Evolutionary conservation across 2,888 invertebrate genomes (phyloP), one percentile per base, ranked within the genome.

Genomic region (Platycheirus rosarum): DNA sequence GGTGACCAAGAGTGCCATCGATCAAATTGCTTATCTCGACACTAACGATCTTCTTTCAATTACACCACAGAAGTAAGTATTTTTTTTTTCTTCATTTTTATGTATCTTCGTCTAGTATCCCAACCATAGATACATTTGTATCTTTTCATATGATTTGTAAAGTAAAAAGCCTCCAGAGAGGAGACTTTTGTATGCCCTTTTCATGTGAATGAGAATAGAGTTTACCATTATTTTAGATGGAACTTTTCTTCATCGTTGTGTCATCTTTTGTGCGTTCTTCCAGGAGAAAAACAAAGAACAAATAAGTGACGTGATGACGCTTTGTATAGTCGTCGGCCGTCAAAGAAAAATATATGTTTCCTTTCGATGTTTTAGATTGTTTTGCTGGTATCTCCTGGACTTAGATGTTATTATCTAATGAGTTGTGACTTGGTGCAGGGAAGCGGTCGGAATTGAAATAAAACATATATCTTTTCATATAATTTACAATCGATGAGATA

Each of bases 1-100:
- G 65, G 70, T 76, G 77, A 73, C 77, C 79, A 75, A 76, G 53
- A 53, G 80, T 76, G 60, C 70, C 84, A 84, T 84, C 78, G 78
- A 84, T 84, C 84, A 84, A 84, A 84, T 69, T 60, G 78, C 69
- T 78, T 84, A 84, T 84, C 84, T 78, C 65, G 73, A 78, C 77
- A 78, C 77, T 69, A 78, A 78, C 84, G 73, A 84, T 77, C 84
- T 78, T 42, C 77, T 78, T 78, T 84, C 84, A 84, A 78, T 84
- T 84, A 84, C 78, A 84, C 78, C 65, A 82, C 60, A 68, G 63
- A 71, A 71, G 70, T 76, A 62, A 70, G 60, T 70, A 35, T 66
- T 60, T 71, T 62, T 51, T 53, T 57, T 37, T 40, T 63, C 7
- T 32, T n/a, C n/a, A n/a, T n/a, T n/a, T n/a, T n/a, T n/a, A n/a